Evolutionary conservation across 2,113 vertebrate species (phyloP).

Genomic region (Stigmatopora nigra): DNA sequence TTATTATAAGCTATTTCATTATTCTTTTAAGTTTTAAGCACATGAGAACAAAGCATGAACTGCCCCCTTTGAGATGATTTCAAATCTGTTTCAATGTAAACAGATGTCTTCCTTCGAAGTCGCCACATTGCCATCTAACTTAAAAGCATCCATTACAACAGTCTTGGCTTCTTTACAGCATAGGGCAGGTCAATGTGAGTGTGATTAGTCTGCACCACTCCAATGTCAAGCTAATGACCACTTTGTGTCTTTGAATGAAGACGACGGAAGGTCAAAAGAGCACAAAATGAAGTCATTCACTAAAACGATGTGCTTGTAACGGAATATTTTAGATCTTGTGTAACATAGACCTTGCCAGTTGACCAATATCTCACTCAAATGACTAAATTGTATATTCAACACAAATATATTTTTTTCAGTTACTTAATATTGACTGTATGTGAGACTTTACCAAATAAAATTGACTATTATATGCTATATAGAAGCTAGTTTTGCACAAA

Average conservation of each 20-base stretch:
- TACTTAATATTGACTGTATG: too few relatives aligned
- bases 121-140: constrained; percentile 51
- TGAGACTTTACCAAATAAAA: too few relatives aligned
- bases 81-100: constrained; percentile 75
- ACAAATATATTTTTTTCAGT: too few relatives aligned
- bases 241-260: constrained; percentile 36
- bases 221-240: constrained; percentile 53
- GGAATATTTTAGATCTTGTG: too few relatives aligned
- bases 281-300: constrained; percentile 7
- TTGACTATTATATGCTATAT: too few relatives aligned
- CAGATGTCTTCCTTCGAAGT: constrained; percentile 49
- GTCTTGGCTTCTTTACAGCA: constrained; percentile 56
- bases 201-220: constrained; percentile 54
- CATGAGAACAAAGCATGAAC: constrained; percentile 65
- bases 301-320: constrained; percentile 21
- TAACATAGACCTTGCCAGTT: too few relatives aligned
- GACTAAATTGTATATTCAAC: not conserved
- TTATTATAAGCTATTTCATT: constrained; percentile 96
- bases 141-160: constrained; percentile 63
- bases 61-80: constrained; percentile 68
- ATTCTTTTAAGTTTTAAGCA: constrained; percentile 82
- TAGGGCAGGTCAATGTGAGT: constrained; percentile 48
- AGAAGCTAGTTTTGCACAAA: too few relatives aligned
- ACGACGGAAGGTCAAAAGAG: constrained; percentile 6
- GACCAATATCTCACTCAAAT: too few relatives aligned